Base-by-base conservation (phyloP, 2,797 vertebrate species). In the Bradypodion ventrale region DNA sequence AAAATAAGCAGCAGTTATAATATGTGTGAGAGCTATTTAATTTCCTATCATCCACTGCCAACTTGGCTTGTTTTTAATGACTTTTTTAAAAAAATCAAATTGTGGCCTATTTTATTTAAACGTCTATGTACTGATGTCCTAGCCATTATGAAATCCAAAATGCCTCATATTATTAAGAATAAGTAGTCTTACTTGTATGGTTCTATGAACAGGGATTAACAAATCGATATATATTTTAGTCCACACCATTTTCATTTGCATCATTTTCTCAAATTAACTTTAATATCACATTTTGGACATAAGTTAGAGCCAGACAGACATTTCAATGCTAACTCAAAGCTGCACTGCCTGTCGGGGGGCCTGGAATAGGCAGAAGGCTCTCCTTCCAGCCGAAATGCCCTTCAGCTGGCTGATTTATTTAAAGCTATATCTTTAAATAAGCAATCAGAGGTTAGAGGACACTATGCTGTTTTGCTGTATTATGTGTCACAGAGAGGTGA, bases 21-120 rank as follows among this genome's bases (percentile, higher is more conserved):
- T 83, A 76, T 69, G 78, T 75, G 73, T 69, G 73, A 69, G 27
- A 63, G 40, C 68, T 70, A 49, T 78, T 23, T 37, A 76, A 85
- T 85, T 62, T 70, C 25, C 78, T 63, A 35, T 29, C 15, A 21
- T 70, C 16, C 52, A 59, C 56, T 80, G 9, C 49, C 37, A 42
- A 52, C 46, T 49, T 23, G 74, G 21, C 19, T 19, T 62, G 19
- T 80, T 83, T 69, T 68, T 69, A 56, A 29, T 25, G 4, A 13
- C 9, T 4, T 56, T 56, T 56, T 3, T 52, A 52, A 52, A 56
- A 56, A 56, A 21, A 56, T 56, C 82, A 68, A 77, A 37, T 69
- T 75, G 25, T 59, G 37, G 32, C 9, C 59, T 52, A 5, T 52
- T 83, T 75, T 65, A 37, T 68, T 66, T 56, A n/a, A 49, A 74